Conservation (phyloP, 2,113 vertebrate genomes). For the Lutjanus erythropterus region DNA sequence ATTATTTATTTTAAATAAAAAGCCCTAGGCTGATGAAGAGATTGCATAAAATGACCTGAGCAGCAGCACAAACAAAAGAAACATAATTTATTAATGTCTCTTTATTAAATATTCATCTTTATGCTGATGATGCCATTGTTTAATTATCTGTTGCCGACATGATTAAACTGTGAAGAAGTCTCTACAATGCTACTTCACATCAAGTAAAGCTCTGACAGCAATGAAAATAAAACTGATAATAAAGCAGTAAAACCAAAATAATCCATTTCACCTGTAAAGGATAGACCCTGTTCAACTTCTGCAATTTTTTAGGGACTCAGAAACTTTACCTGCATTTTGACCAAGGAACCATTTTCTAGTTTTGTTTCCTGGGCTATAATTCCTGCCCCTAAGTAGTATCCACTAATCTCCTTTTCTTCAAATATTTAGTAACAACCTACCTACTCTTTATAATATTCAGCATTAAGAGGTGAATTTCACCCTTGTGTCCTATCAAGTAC, state of each 20-base stretch:
- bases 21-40: not conserved
- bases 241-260: not conserved
- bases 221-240: not conserved
- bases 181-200: not conserved
- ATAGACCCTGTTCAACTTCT: not conserved
- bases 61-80: not conserved
- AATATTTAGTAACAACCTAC: not conserved
- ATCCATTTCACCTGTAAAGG: not conserved
- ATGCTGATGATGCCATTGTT: not conserved
- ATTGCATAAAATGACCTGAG: not conserved
- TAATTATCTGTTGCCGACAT: not conserved
- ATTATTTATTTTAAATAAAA: not conserved
- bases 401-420: not conserved
- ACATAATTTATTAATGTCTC: too few relatives aligned
- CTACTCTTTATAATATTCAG: not conserved
- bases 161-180: not conserved
- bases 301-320: not conserved
- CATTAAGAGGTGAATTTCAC: not conserved
- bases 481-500: not conserved
- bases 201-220: not conserved
- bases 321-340: too few relatives aligned
- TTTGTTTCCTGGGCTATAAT: not conserved
- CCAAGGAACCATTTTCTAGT: not conserved
- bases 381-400: not conserved
- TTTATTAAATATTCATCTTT: not conserved